Percentiles rank a stretch among this genome's conserved stretches.
These are phyloP conservation scores for Meda fulgida DNA, from an alignment of 2,797 vertebrate species.

Conservation along the genomic window DNA sequence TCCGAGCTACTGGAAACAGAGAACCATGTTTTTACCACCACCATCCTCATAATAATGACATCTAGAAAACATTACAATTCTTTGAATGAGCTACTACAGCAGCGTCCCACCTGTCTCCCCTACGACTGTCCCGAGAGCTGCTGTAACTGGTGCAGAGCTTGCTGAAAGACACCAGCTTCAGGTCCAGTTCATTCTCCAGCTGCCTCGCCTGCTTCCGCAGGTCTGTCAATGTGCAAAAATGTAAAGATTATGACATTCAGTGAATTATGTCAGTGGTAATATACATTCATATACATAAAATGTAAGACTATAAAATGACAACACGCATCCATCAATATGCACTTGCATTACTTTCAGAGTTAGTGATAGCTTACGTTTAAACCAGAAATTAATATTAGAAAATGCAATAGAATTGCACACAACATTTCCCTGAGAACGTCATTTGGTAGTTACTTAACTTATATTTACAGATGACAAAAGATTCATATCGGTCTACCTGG, in stretches of 20 bases:
- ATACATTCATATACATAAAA: neutral
- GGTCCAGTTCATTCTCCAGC: conserved; percentile 95
- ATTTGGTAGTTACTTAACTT: neutral
- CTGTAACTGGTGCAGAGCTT: conserved; percentile 97
- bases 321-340: neutral
- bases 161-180: conserved; percentile 98
- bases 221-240: conserved; percentile 74
- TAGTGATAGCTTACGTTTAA: neutral
- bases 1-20: conserved; percentile 85
- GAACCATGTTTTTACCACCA: neutral
- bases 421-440: too few species aligned
- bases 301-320: neutral
- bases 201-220: conserved; percentile 96
- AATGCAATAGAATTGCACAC: neutral
- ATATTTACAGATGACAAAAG: neutral
- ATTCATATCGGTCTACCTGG: neutral
- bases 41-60: neutral
- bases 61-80: neutral
- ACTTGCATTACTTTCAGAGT: neutral
- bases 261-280: too few species aligned
- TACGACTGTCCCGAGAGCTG: conserved; percentile 86
- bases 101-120: conserved; percentile 85
- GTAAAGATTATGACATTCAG: neutral
- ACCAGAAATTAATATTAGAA: neutral
- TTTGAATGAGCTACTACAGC: neutral